Conservation (phyloP, 2,888 invertebrate genomes). For the Rambutsinella grinnellia region DNA sequence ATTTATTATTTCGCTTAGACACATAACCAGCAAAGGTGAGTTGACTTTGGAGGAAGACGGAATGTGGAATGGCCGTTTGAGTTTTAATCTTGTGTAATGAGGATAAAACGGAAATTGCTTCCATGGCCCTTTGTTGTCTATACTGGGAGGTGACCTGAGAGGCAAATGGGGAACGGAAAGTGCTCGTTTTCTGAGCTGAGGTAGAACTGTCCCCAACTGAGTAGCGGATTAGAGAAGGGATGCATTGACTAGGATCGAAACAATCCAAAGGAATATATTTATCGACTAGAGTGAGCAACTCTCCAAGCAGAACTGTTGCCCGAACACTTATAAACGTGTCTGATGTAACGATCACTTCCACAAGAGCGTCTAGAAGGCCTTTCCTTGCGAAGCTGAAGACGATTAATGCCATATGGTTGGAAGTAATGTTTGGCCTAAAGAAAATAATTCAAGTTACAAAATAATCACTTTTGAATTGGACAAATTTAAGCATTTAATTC, state of each 20-base stretch:
- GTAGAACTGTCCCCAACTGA: constrained; percentile 70
- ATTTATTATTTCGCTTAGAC: constrained; percentile 48
- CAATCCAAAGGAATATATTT: constrained; percentile 88
- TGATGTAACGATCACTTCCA: constrained; percentile 90
- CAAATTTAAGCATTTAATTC: constrained; percentile 15
- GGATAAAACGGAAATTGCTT: constrained; percentile 62
- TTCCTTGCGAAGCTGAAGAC: constrained; percentile 89
- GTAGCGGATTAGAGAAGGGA: constrained; percentile 85
- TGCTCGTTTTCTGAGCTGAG: constrained; percentile 1
- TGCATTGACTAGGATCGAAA: constrained; percentile 84
- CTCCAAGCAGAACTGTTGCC: constrained; percentile 85
- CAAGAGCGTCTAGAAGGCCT: constrained; percentile 88
- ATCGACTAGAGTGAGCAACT: constrained; percentile 89
- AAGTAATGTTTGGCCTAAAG: constrained; percentile 86
- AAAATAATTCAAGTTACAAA: not conserved
- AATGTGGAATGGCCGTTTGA: constrained; percentile 54
- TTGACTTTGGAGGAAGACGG: constrained; percentile 63
- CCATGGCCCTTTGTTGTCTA: constrained; percentile 63
- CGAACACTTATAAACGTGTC: constrained; percentile 92
- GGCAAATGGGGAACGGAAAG: constrained; percentile 45
- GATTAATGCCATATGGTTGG: constrained; percentile 90
- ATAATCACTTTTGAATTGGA: constrained; percentile 7
- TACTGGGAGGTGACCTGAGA: constrained; percentile 58
- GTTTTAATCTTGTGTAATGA: constrained; percentile 62
- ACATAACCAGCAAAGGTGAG: constrained; percentile 58